Evolutionary conservation across 2,888 invertebrate species (phyloP).

Genomic region (Cremastinae sp.): DNA sequence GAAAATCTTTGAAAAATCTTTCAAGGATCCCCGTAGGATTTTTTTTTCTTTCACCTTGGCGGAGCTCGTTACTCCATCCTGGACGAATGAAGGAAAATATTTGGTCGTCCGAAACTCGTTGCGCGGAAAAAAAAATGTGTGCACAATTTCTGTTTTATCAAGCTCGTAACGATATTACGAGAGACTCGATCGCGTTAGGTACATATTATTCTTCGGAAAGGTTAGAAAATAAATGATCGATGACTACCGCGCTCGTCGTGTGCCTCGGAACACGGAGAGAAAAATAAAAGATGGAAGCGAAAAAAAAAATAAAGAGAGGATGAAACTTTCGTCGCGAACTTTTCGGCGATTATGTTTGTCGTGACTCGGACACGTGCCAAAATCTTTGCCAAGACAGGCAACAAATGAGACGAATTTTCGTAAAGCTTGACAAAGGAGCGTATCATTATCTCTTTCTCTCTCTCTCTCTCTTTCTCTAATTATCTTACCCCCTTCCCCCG

Average conservation of each 20-base stretch:
- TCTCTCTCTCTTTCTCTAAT: too few species aligned
- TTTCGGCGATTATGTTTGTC: constrained; percentile 11
- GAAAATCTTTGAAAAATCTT: too few species aligned
- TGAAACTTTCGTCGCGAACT: constrained; percentile 6
- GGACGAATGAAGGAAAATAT: background rate
- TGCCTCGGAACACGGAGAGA: background rate
- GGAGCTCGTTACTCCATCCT: background rate
- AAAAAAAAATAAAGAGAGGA: background rate
- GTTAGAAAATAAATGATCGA: constrained; percentile 38
- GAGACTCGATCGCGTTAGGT: too few species aligned
- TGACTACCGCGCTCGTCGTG: constrained; percentile 17
- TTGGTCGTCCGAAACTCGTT: too few species aligned
- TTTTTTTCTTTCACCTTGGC: constrained; percentile 1
- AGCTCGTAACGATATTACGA: too few species aligned
- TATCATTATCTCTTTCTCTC: background rate
- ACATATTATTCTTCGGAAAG: too few species aligned
- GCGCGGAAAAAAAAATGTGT: too few species aligned
- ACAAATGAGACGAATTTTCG: constrained; percentile 10
- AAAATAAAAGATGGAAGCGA: constrained; percentile 9
- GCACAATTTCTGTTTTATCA: too few species aligned
- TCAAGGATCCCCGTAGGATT: background rate
- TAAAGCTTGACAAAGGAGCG: background rate
- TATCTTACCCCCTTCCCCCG: background rate
- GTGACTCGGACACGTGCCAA: background rate
- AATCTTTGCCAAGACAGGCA: constrained; percentile 10